These are phyloP conservation scores for Eugnorisma glareosa DNA, from an alignment of 2,888 invertebrate genomes.

Conservation along the genomic window DNA sequence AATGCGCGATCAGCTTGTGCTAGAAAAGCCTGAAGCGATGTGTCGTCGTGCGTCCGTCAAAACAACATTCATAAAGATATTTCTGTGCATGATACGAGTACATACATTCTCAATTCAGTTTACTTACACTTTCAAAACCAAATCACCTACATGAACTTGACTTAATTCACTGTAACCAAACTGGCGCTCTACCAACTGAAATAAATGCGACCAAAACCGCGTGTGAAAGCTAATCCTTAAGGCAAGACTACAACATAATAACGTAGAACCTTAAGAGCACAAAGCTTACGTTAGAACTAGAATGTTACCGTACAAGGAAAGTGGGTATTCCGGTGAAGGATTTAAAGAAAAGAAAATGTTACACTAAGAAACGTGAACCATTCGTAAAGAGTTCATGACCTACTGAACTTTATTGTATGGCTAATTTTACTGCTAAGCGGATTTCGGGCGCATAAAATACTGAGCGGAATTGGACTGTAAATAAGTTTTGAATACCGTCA, in stretches of 20 bases:
- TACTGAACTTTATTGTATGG: slow-evolving; percentile 16
- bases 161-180: neutral
- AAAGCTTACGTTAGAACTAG: slow-evolving; percentile 36
- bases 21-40: neutral
- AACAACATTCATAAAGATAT: neutral
- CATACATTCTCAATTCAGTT: neutral
- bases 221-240: slow-evolving; percentile 22
- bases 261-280: slow-evolving; percentile 23
- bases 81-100: neutral
- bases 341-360: slow-evolving; percentile 57
- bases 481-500: neutral
- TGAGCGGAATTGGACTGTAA: slow-evolving; percentile 1
- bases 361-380: slow-evolving; percentile 19
- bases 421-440: slow-evolving; percentile 3
- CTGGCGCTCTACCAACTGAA: slow-evolving; percentile 29
- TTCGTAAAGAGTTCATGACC: slow-evolving; percentile 23
- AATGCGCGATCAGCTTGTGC: neutral
- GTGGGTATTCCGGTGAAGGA: slow-evolving; percentile 45
- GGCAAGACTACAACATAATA: slow-evolving; percentile 37
- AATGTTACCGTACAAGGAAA: slow-evolving; percentile 46
- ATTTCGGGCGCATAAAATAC: neutral
- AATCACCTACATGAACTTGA: neutral
- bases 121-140: neutral
- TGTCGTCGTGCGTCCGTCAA: neutral
- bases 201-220: slow-evolving; percentile 40